Evolutionary conservation across 2,888 invertebrate genomes (phyloP), one percentile per base, ranked within the genome.

Genomic region (Gandaritis pyraliata): DNA sequence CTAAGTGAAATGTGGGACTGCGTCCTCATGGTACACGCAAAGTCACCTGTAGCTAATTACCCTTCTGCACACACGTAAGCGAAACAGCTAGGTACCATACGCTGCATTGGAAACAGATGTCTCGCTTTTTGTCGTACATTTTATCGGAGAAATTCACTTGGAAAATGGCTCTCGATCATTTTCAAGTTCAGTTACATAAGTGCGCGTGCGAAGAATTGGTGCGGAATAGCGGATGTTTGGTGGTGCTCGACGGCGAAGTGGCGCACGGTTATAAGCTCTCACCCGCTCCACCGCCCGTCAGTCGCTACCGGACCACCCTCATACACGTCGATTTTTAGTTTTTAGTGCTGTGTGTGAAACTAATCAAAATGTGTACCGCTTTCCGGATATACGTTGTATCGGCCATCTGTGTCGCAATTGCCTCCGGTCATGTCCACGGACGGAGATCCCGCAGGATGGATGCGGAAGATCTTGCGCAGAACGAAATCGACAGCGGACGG

Each of bases 171-270:
- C 88, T 88, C 81, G 87, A 90, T 88, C 85, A 91, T 92, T 88
- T 92, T 92, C 91, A 93, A 92, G 93, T 92, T 92, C 92, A 90
- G 88, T 93, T 92, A 93, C 90, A 75, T 93, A 92, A 93, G 92
- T 83, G 80, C 87, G 90, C 89, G 90, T 91, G 90, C 85, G 82
- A 86, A 86, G 92, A 92, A 92, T 85, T 91, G 86, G 92, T 91
- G 93, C 93, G 90, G 93, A 93, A 93, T 92, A 86, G 91, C 93
- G 92, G 93, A 93, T 92, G 90, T 90, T 88, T 86, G 89, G 87
- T 88, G 89, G 87, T 86, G 88, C 87, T 84, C 86, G 82, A 85
- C 89, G 89, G 81, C 80, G 83, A 86, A 85, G 87, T 86, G 86
- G 85, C 85, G 86, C 86, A 80, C 88, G 80, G 88, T 90, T 93